Evolutionary conservation across 2,113 vertebrate genomes (phyloP).

Genomic region (Caracal caracal): DNA sequence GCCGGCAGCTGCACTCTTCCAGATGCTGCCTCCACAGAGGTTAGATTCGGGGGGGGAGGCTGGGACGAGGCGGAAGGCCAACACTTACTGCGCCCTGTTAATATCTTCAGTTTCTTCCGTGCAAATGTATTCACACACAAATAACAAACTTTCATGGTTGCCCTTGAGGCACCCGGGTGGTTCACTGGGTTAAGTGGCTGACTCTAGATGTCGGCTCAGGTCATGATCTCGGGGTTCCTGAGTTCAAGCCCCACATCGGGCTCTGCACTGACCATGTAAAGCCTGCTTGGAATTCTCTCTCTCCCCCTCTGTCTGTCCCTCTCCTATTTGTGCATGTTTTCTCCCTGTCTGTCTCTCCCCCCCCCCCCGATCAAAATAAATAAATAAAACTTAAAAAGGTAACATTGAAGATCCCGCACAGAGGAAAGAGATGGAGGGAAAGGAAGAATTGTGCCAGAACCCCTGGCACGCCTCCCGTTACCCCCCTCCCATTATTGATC

Average conservation of each 20-base stretch:
- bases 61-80: background rate
- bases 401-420: background rate
- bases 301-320: too few species aligned
- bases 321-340: too few species aligned
- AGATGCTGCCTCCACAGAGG: background rate
- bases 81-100: background rate
- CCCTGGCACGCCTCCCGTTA: fast-evolving
- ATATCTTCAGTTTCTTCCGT: background rate
- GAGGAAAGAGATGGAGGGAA: background rate
- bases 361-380: too few species aligned
- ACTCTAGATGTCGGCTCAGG: too few species aligned
- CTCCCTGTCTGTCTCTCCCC: too few species aligned
- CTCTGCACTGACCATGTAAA: too few species aligned
- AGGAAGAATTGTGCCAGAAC: background rate
- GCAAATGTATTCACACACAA: background rate
- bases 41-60: background rate
- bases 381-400: background rate
- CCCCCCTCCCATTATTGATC: fast-evolving
- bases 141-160: background rate
- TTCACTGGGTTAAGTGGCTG: too few species aligned
- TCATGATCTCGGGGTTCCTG: too few species aligned
- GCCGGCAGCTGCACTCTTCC: background rate
- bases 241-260: too few species aligned
- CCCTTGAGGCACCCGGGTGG: too few species aligned
- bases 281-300: too few species aligned